Conservation (phyloP, 2,797 vertebrate genomes). For the Pelobates cultripes region DNA sequence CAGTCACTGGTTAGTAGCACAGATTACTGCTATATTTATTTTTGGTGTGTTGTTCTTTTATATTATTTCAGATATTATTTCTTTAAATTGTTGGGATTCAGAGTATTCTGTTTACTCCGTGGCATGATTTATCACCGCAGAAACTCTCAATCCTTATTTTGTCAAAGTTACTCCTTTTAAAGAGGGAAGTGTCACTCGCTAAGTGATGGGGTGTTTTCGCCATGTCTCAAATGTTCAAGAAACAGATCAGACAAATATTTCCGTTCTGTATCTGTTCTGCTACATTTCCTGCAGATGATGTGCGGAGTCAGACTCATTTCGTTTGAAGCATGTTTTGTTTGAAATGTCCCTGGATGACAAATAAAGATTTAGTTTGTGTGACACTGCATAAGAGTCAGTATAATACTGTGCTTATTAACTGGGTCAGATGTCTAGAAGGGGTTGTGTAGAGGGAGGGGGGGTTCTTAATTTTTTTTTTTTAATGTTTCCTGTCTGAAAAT, state of each 20-base stretch:
- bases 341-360: slow-evolving; percentile 27
- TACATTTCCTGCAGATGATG: slow-evolving; percentile 53
- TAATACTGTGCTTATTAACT: slow-evolving; percentile 1
- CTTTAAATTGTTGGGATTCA: not conserved
- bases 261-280: slow-evolving; percentile 46
- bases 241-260: slow-evolving; percentile 52
- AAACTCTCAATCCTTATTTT: slow-evolving; percentile 12
- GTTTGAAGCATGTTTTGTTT: slow-evolving; percentile 41
- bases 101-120: not conserved
- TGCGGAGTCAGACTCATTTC: slow-evolving; percentile 22
- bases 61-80: not conserved
- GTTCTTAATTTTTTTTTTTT: not conserved
- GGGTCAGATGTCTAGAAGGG: slow-evolving; percentile 5
- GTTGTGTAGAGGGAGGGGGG: too few relatives aligned
- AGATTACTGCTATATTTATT: too few relatives aligned
- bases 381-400: slow-evolving; percentile 12
- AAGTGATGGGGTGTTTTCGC: slow-evolving; percentile 34
- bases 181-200: slow-evolving; percentile 8
- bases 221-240: slow-evolving; percentile 26
- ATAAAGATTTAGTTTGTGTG: slow-evolving; percentile 25
- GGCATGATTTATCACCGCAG: not conserved
- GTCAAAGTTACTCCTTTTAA: slow-evolving; percentile 15
- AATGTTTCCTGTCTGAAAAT: slow-evolving; percentile 33
- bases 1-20: too few relatives aligned
- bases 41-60: not conserved